A percentile compares a stretch with the other conserved stretches of the same genome.
Evolutionary conservation across 2,113 vertebrate genomes (phyloP).

Genomic region (Neotragus pygmaeus): DNA sequence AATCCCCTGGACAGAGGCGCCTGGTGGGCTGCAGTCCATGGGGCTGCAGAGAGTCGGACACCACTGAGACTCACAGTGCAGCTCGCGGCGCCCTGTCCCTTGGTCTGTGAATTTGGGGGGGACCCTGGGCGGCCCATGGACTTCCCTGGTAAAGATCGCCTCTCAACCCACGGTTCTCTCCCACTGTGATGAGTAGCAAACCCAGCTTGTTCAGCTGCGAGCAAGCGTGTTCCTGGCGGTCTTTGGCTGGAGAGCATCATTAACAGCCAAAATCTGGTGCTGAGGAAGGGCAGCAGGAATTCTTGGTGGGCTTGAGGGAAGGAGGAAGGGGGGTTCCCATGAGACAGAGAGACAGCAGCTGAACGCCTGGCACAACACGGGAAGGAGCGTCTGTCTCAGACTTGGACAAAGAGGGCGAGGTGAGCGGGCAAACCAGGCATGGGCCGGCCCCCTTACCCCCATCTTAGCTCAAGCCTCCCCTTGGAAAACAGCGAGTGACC

Average conservation of each 20-base stretch:
- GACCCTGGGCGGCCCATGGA: too few relatives aligned
- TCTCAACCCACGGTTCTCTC: neutral
- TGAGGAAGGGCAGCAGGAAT: neutral
- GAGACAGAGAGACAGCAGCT: neutral
- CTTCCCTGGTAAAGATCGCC: too few relatives aligned
- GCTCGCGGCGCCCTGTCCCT: accelerated
- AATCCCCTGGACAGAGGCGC: neutral
- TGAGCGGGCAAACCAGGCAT: neutral
- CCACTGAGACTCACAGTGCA: accelerated
- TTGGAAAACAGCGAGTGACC: neutral
- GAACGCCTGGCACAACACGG: accelerated
- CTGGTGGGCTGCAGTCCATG: neutral
- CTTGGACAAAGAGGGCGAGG: neutral
- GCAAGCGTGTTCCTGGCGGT: neutral
- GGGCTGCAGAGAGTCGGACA: neutral
- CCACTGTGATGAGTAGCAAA: neutral
- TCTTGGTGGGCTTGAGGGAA: neutral
- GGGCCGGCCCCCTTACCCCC: neutral
- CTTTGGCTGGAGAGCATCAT: neutral
- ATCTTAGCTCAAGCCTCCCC: neutral
- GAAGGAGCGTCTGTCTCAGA: neutral
- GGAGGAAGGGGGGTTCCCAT: neutral
- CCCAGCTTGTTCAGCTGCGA: accelerated
- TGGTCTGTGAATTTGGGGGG: neutral
- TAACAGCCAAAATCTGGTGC: neutral